These are phyloP conservation scores for Drosophila mimica DNA, from an alignment of 2,888 invertebrate genomes.

Conservation along the genomic window DNA sequence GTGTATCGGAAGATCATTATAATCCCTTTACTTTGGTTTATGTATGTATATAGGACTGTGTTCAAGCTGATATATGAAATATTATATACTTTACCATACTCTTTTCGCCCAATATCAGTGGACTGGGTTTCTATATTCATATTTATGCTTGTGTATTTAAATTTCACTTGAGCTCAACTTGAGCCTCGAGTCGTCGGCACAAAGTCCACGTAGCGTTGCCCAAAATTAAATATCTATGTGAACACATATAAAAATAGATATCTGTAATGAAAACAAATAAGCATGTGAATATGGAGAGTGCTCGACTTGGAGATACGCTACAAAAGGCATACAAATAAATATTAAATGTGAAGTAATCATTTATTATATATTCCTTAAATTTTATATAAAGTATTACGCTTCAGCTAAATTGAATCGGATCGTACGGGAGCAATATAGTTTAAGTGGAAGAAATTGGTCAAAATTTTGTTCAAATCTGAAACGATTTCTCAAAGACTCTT, in stretches of 20 bases:
- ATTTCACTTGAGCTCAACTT: neutral
- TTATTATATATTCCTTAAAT: neutral
- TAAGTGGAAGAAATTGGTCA: neutral
- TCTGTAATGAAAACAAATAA: conserved; percentile 13
- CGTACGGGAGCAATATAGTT: neutral
- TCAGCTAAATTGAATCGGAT: neutral
- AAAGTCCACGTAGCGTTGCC: conserved; percentile 28
- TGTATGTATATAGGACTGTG: neutral
- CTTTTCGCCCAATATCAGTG: neutral
- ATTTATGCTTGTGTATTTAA: neutral
- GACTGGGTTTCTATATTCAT: neutral
- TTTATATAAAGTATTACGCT: neutral
- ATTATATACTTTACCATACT: neutral
- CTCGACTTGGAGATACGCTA: neutral
- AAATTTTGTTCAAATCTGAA: neutral
- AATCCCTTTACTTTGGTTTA: neutral
- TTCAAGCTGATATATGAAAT: too few relatives aligned
- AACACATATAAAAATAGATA: neutral
- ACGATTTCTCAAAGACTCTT: neutral
- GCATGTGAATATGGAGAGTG: neutral
- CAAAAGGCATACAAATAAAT: neutral
- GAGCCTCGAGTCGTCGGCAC: conserved; percentile 8
- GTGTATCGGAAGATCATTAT: neutral
- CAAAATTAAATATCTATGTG: conserved; percentile 4
- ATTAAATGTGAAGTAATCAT: neutral